Percentiles rank a stretch among this genome's conserved stretches.
These are phyloP conservation scores for Microhierax caerulescens DNA, from an alignment of 2,797 vertebrate species.

Conservation along the genomic window DNA sequence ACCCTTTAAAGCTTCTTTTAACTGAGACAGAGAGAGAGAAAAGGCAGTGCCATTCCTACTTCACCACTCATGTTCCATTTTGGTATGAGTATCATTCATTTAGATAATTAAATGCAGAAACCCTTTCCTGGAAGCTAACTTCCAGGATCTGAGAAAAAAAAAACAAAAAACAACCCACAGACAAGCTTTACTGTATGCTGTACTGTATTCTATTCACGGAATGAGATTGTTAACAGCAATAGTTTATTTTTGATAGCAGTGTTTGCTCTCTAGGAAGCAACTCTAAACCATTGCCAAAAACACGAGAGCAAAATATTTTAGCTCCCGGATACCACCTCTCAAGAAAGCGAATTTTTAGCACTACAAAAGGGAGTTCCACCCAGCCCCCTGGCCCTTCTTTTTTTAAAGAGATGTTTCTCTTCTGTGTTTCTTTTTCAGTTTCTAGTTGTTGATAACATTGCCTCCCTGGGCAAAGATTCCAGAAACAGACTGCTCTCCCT, in stretches of 20 bases:
- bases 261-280: neutral
- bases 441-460: neutral
- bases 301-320: neutral
- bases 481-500: neutral
- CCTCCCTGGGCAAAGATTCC: neutral
- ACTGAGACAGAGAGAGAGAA: neutral
- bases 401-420: neutral
- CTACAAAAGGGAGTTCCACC: neutral
- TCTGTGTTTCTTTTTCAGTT: neutral
- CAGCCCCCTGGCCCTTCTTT: neutral
- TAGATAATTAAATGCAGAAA: neutral
- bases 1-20: neutral
- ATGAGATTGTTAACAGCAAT: neutral
- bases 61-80: neutral
- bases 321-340: neutral
- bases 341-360: neutral
- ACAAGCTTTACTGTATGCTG: neutral
- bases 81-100: neutral
- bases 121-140: neutral
- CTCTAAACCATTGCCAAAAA: neutral
- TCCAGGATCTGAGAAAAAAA: neutral
- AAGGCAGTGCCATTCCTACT: neutral
- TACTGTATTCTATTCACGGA: neutral
- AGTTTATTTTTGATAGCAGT: neutral
- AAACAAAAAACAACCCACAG: too few relatives aligned